A percentile compares a stretch with the other conserved stretches of the same genome.
Conservation (phyloP, 2,888 invertebrate species). For the Agrochola litura region DNA sequence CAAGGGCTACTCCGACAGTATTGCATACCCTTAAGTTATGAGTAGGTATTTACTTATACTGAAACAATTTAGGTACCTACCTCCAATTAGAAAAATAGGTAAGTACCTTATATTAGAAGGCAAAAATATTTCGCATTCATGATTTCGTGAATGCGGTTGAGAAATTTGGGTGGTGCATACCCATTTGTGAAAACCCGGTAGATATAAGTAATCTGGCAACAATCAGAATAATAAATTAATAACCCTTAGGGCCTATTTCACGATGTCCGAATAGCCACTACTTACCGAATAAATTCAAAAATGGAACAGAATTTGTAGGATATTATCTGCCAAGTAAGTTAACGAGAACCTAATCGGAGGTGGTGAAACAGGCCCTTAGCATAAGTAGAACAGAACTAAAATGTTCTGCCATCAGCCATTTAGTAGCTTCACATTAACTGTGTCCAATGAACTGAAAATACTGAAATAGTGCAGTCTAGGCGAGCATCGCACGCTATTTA, state of each 20-base stretch:
- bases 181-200: background rate
- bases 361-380: no score
- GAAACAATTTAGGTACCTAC: background rate
- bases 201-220: background rate
- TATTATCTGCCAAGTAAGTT: no score
- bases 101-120: background rate
- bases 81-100: background rate
- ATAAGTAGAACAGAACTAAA: constrained; percentile 17
- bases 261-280: no score
- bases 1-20: background rate
- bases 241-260: no score
- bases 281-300: no score
- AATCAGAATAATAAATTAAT: background rate
- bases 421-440: constrained; percentile 40
- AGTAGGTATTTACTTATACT: background rate
- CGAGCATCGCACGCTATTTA: constrained; percentile 57
- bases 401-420: constrained; percentile 12
- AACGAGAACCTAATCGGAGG: no score
- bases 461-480: constrained; percentile 49
- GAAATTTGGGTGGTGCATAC: background rate
- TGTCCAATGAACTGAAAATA: constrained; percentile 52
- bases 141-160: no score
- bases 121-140: background rate
- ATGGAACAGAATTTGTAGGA: no score
- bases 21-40: background rate